Evolutionary conservation across 2,888 invertebrate species (phyloP).

Genomic region (Polia nebulosa): DNA sequence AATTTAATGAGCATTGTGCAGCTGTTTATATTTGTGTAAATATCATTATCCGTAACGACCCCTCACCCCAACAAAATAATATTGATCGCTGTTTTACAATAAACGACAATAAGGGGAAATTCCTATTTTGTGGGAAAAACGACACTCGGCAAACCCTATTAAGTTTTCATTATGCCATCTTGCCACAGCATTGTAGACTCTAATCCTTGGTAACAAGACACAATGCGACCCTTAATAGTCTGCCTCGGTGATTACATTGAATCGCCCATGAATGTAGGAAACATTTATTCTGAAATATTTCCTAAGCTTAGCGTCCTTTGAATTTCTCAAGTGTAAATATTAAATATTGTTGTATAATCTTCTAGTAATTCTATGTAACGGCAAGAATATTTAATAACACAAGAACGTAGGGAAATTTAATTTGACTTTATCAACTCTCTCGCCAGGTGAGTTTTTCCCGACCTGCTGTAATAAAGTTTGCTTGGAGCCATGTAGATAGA

Average conservation of each 20-base stretch:
- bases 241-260: constrained; percentile 12
- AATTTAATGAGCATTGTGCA: not conserved
- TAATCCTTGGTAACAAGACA: constrained; percentile 16
- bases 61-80: constrained; percentile 12
- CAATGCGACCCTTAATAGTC: not conserved
- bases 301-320: constrained; percentile 21
- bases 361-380: constrained; percentile 11
- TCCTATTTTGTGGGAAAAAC: constrained; percentile 53
- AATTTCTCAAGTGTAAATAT: constrained; percentile 11
- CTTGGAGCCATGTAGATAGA: not conserved
- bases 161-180: constrained; percentile 22
- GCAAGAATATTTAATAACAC: constrained; percentile 12
- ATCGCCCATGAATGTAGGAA: constrained; percentile 7
- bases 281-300: constrained; percentile 30
- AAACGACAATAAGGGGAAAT: constrained; percentile 37
- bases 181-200: constrained; percentile 20
- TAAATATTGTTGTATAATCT: constrained; percentile 28
- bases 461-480: not conserved
- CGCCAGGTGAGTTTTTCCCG: not conserved
- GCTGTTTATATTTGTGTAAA: not conserved
- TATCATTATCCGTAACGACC: not conserved
- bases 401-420: constrained; percentile 5
- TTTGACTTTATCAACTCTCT: not conserved
- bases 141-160: constrained; percentile 30
- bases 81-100: constrained; percentile 41